A percentile compares a stretch with the other conserved stretches of the same genome.
Conservation (phyloP, 2,113 vertebrate species). For the Platysternon megacephalum region DNA sequence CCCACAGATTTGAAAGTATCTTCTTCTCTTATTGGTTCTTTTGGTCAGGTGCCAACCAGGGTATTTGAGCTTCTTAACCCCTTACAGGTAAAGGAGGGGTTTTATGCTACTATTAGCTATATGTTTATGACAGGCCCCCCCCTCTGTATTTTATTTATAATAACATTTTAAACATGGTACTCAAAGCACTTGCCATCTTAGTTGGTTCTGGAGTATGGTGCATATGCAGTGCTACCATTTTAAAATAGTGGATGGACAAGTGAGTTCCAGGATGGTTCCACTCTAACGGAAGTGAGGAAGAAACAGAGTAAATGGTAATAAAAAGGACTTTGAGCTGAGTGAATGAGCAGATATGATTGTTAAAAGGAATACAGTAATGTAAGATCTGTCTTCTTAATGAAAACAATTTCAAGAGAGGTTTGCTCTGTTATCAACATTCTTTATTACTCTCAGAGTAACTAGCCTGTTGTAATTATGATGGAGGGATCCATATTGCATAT, state of each 20-base stretch:
- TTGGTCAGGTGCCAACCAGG: no score
- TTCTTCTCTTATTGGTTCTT: no score
- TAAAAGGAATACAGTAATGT: background rate
- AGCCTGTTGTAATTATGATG: conserved; percentile 1
- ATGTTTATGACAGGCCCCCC: no score
- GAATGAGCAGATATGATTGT: background rate
- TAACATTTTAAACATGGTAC: background rate
- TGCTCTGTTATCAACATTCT: background rate
- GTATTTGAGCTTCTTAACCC: no score
- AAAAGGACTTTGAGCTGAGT: background rate
- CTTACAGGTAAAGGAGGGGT: no score
- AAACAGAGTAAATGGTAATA: background rate
- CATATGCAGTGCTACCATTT: background rate
- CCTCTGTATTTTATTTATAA: background rate
- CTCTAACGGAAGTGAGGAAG: background rate
- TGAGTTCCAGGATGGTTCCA: background rate
- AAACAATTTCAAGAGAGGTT: background rate
- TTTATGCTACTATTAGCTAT: no score
- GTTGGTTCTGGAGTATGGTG: background rate
- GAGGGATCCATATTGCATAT: background rate
- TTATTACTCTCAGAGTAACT: background rate
- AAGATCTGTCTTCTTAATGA: background rate
- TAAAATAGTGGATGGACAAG: background rate
- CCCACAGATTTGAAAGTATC: no score
- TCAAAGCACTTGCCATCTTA: background rate